Evolutionary conservation across 2,113 vertebrate genomes (phyloP).

Genomic region (Sapajus apella): DNA sequence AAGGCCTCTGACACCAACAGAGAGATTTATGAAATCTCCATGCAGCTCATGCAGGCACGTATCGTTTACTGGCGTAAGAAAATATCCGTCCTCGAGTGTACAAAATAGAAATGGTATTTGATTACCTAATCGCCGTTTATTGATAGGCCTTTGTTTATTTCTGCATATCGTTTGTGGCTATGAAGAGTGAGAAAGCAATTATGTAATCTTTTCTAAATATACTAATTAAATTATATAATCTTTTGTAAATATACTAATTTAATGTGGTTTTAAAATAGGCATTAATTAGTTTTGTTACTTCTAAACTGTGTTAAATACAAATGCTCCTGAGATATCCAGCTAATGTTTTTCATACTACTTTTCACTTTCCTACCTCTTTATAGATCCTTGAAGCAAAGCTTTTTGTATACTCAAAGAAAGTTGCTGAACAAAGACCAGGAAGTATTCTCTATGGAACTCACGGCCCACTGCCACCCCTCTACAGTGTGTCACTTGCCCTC

Average conservation of each 20-base stretch:
- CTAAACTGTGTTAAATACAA: constrained; percentile 14
- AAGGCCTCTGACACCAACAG: constrained; percentile 98
- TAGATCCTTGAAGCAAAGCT: constrained; percentile 97
- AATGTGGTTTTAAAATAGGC: background rate
- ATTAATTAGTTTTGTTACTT: background rate
- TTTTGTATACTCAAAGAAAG: constrained; percentile 96
- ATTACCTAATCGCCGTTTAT: background rate
- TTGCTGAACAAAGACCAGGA: constrained; percentile 94
- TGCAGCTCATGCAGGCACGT: constrained; percentile 98
- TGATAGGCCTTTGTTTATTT: background rate
- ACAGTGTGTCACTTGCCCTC: constrained; percentile 94
- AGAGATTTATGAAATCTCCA: constrained; percentile 99
- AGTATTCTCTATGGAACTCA: constrained; percentile 97
- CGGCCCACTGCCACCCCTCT: constrained; percentile 94
- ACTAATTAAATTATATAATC: background rate
- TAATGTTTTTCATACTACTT: background rate
- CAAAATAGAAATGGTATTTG: background rate
- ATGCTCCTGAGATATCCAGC: background rate
- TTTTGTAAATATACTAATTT: background rate
- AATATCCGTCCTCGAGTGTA: background rate
- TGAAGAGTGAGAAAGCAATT: background rate
- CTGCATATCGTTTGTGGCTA: background rate
- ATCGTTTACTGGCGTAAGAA: constrained; percentile 1
- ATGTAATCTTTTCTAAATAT: background rate
- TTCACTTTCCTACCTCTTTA: constrained; percentile 27